Evolutionary conservation across 2,888 invertebrate genomes (phyloP).

Genomic region (Acleris literana): DNA sequence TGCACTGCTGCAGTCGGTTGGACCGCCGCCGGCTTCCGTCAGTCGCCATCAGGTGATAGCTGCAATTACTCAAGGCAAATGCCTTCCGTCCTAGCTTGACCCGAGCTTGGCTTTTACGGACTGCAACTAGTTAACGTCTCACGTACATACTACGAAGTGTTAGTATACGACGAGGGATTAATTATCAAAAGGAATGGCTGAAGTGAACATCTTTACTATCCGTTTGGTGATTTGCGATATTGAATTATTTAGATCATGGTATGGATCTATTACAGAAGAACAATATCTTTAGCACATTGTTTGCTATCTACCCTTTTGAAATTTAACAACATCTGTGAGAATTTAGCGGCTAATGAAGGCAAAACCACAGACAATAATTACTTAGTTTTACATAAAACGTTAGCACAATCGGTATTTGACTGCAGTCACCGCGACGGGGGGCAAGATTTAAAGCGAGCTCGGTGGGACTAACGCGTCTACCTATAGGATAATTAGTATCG

Average conservation of each 20-base stretch:
- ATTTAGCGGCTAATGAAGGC: neutral
- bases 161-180: neutral
- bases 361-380: neutral
- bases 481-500: conserved; percentile 82
- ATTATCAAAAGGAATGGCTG: neutral
- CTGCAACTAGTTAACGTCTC: neutral
- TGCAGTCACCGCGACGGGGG: conserved; percentile 64
- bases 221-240: too few species aligned
- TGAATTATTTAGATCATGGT: too few species aligned
- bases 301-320: too few species aligned
- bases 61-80: conserved; percentile 64
- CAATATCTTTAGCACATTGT: too few species aligned
- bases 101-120: conserved; percentile 1
- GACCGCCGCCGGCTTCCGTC: conserved; percentile 42
- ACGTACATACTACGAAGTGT: neutral
- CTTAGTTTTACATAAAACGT: neutral
- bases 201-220: too few species aligned
- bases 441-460: conserved; percentile 72
- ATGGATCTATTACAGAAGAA: too few species aligned
- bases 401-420: conserved; percentile 52
- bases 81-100: conserved; percentile 44
- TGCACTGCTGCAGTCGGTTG: conserved; percentile 43
- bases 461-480: conserved; percentile 67
- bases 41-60: conserved; percentile 62
- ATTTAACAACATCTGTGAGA: too few species aligned